Percentiles rank a stretch among this genome's conserved stretches.
Evolutionary conservation across 2,888 invertebrate species (phyloP).

Genomic region (Altica lythri): DNA sequence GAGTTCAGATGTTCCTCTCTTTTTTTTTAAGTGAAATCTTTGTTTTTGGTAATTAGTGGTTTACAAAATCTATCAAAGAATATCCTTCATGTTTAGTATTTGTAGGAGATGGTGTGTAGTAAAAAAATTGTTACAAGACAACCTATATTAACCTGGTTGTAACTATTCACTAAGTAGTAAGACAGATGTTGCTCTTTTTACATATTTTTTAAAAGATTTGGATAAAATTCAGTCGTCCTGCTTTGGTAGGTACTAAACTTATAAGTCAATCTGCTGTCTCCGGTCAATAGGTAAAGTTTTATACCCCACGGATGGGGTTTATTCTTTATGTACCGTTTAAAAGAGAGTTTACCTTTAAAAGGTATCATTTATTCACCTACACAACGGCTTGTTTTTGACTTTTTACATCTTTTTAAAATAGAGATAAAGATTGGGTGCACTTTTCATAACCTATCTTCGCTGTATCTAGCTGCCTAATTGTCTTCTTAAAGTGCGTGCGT

Average conservation of each 20-base stretch:
- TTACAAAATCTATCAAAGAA: constrained; percentile 12
- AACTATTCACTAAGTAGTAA: background rate
- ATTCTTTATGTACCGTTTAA: constrained; percentile 21
- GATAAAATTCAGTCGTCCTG: constrained; percentile 3
- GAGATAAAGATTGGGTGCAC: no score
- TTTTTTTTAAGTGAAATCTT: no score
- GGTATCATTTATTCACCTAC: constrained; percentile 17
- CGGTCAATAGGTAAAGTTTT: constrained; percentile 3
- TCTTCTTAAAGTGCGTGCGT: no score
- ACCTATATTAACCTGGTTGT: background rate
- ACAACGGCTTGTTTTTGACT: constrained; percentile 5
- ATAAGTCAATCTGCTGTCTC: constrained; percentile 3
- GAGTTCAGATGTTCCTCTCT: constrained; percentile 9
- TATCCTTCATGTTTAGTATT: constrained; percentile 10
- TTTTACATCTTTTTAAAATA: no score
- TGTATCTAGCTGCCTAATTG: no score
- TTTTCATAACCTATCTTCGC: no score
- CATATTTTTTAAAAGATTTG: background rate
- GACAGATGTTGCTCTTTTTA: background rate
- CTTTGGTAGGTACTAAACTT: constrained; percentile 7
- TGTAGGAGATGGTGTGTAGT: constrained; percentile 10
- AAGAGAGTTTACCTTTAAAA: no score
- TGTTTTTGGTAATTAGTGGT: constrained; percentile 10
- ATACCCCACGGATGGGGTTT: constrained; percentile 16
- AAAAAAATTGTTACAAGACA: constrained; percentile 8